Evolutionary conservation across 1,140 invertebrate genomes (phyloP).

Genomic region (Luehdorfia chinensis): DNA sequence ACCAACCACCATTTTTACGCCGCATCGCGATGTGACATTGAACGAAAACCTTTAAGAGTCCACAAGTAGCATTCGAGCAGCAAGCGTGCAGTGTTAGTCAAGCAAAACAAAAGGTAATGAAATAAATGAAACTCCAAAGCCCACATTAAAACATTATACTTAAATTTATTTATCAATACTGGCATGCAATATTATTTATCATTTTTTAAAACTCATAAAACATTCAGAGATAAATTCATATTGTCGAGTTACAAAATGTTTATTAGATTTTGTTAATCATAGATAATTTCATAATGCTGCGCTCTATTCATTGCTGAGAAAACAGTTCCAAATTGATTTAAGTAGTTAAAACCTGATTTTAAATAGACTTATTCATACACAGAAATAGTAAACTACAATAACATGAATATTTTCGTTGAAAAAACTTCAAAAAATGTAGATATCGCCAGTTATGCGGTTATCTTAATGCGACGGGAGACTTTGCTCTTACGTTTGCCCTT

Average conservation of each 20-base stretch:
- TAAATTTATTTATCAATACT: slow-evolving; percentile 74
- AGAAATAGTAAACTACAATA: slow-evolving; percentile 66
- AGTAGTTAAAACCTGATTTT: slow-evolving; percentile 68
- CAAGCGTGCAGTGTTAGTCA: background rate
- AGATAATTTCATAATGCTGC: slow-evolving; percentile 67
- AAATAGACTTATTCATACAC: slow-evolving; percentile 61
- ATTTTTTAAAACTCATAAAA: slow-evolving; percentile 63
- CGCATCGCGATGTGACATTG: slow-evolving; percentile 37
- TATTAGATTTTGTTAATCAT: slow-evolving; percentile 46
- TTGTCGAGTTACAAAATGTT: slow-evolving; percentile 52
- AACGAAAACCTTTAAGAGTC: slow-evolving; percentile 29
- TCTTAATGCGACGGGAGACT: slow-evolving; percentile 27
- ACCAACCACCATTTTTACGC: slow-evolving; percentile 34
- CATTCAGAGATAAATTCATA: slow-evolving; percentile 65
- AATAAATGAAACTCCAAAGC: slow-evolving; percentile 55
- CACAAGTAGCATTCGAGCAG: background rate
- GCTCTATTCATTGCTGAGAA: slow-evolving; percentile 55
- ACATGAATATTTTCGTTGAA: slow-evolving; percentile 70
- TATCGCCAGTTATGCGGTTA: slow-evolving; percentile 49
- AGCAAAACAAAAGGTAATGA: background rate
- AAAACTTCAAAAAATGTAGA: slow-evolving; percentile 69
- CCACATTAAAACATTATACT: slow-evolving; percentile 63
- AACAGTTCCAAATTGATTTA: slow-evolving; percentile 71
- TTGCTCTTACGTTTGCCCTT: slow-evolving; percentile 47
- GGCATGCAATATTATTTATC: slow-evolving; percentile 50